A percentile compares a stretch with the other conserved stretches of the same genome.
Conservation (phyloP, 2,113 vertebrate genomes). For the Rattus rattus region DNA sequence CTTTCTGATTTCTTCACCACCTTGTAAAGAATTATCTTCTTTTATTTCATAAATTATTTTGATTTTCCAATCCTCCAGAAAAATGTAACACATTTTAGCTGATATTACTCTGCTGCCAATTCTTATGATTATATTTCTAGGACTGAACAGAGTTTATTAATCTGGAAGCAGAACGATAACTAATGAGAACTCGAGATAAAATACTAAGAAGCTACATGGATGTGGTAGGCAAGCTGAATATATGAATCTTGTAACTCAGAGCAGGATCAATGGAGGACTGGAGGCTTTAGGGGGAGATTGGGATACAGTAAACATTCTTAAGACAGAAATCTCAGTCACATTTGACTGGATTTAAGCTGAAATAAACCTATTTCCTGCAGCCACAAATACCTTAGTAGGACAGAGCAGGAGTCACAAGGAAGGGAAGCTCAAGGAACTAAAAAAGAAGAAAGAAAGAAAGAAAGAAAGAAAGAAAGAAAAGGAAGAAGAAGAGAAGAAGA, state of each 20-base stretch:
- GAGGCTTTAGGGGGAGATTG: neutral
- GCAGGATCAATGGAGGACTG: neutral
- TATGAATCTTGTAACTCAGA: neutral
- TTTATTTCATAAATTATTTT: neutral
- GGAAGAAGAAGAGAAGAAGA: too few relatives aligned
- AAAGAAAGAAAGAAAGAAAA: too few relatives aligned
- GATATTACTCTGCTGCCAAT: neutral
- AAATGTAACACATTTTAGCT: neutral
- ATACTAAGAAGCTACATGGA: neutral
- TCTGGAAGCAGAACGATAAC: neutral
- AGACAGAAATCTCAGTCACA: neutral
- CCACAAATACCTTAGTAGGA: fast-evolving
- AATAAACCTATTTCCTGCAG: neutral
- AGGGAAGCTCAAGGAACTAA: neutral
- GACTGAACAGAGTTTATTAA: neutral
- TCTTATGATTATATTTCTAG: neutral
- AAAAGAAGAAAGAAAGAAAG: too few relatives aligned
- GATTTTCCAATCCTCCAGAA: neutral
- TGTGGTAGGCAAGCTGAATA: neutral
- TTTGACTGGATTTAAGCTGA: neutral
- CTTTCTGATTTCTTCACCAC: neutral
- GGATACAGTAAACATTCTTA: neutral
- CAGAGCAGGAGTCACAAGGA: neutral
- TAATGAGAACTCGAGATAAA: neutral
- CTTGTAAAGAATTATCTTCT: neutral